Base-by-base conservation (phyloP, 2,113 vertebrate species). In the Nycticorax nycticorax region DNA sequence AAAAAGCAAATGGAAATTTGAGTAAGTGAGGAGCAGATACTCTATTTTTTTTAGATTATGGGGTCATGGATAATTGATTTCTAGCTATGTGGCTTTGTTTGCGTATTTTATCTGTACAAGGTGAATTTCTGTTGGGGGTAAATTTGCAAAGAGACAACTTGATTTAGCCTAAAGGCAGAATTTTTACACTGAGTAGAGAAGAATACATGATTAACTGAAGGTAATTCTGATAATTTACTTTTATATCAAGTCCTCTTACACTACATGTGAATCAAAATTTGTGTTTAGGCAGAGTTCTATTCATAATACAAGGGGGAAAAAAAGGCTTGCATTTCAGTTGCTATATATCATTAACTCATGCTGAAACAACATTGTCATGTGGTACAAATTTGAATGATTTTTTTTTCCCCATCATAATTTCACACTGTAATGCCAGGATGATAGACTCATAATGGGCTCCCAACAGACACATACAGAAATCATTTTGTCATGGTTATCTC, bases 401-500 rank as follows among this genome's bases (percentile, higher is more conserved):
- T 80, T 77, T 92, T 93, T 41, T 7, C 33, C 56, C 69, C 50
- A 55, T 84, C 75, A 30, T 94, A 91, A 92, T 95, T 96, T 94
- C 88, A 94, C 85, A 90, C 45, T 72, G 64, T 56, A 96, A 85
- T 92, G 83, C 72, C 85, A 97, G 64, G 52, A 80, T 90, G 96
- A 96, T 90, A 94, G 78, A 94, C 79, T 95, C 63, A 63, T 94
- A 93, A 97, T 74, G 88, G 85, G 79, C 56, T 97, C 95, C 88
- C 92, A 84, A 63, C 59, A 92, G 96, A 94, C 92, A 91, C 79
- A 88, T 95, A 88, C 47, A 94, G 88, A 96, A 94, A 96, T 97
- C 72, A 90, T 92, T 96, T 93, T 97, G 85, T 96, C 93, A 78
- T 93, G 75, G 79, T 96, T 96, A 96, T 96, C 93, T 96, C 96